Conservation (phyloP, 2,113 vertebrate genomes). For the Festucalex cinctus region DNA sequence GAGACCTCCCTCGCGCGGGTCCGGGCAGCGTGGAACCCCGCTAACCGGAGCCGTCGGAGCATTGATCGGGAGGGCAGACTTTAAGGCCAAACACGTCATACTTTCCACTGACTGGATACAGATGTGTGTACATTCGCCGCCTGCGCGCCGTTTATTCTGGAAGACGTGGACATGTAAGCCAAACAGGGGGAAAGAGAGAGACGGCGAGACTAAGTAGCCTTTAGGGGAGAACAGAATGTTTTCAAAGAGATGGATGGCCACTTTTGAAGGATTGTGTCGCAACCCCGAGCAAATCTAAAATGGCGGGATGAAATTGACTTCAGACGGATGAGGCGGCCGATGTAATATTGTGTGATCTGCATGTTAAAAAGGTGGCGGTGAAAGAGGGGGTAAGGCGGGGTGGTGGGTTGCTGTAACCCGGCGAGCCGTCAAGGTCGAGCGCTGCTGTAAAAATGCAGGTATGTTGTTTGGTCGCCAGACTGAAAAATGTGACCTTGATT, state of each 20-base stretch:
- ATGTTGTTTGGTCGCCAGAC: constrained; percentile 68
- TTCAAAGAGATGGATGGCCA: constrained; percentile 70
- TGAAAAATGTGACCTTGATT: constrained; percentile 74
- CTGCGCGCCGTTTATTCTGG: constrained; percentile 40
- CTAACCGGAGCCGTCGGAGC: constrained; percentile 63
- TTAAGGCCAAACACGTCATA: constrained; percentile 68
- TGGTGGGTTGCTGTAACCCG: constrained; percentile 60
- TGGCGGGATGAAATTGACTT: constrained; percentile 74
- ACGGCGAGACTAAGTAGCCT: constrained; percentile 53
- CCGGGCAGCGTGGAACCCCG: constrained; percentile 27
- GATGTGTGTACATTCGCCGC: constrained; percentile 38
- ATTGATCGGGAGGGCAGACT: constrained; percentile 67
- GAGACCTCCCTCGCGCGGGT: background rate
- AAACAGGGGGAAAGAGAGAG: constrained; percentile 45
- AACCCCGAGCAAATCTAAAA: constrained; percentile 71
- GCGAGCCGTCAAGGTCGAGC: constrained; percentile 65
- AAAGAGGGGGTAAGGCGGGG: background rate
- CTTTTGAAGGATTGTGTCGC: constrained; percentile 71
- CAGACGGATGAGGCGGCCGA: constrained; percentile 70
- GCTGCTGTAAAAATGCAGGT: constrained; percentile 66
- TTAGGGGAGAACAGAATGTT: constrained; percentile 66
- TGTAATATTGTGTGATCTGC: constrained; percentile 75
- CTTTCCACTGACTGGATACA: constrained; percentile 71
- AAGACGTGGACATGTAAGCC: constrained; percentile 52
- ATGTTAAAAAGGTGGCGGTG: constrained; percentile 60